Percentiles rank a stretch among this genome's conserved stretches.
These are phyloP conservation scores for Resseliella maxima DNA, from an alignment of 2,888 invertebrate species.

Conservation along the genomic window DNA sequence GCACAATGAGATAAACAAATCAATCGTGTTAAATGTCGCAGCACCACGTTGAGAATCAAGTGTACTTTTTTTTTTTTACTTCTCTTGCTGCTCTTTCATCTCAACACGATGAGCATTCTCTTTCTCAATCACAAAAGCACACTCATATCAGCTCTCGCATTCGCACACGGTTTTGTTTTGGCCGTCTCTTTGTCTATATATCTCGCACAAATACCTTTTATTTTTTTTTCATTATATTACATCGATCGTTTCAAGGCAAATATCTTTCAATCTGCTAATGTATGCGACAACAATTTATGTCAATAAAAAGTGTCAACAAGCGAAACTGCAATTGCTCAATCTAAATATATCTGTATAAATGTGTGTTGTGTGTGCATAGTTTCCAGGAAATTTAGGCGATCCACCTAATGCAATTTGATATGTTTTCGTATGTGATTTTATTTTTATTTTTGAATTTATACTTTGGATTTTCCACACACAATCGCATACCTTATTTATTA, in stretches of 20 bases:
- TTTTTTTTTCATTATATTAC: neutral
- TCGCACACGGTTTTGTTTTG: neutral
- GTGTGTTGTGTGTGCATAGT: neutral
- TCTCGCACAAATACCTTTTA: neutral
- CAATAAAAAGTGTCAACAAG: neutral
- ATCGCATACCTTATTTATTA: neutral
- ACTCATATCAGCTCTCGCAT: too few relatives aligned
- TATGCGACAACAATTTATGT: constrained; percentile 44
- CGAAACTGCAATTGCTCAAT: neutral
- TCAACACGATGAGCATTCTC: neutral
- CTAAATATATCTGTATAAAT: neutral
- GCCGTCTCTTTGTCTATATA: constrained; percentile 37
- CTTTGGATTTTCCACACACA: neutral
- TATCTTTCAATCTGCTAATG: constrained; percentile 30
- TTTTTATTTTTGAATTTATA: neutral
- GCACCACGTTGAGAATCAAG: constrained; percentile 32
- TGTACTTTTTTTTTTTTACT: neutral
- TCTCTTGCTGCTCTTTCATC: neutral
- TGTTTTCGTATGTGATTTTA: neutral
- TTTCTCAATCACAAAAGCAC: neutral
- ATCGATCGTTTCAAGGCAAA: constrained; percentile 39
- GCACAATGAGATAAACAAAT: constrained; percentile 19
- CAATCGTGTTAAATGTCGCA: constrained; percentile 5
- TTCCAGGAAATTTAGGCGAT: constrained; percentile 24
- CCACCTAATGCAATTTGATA: neutral